phyloP scores from a whole-genome alignment of 2,113 vertebrate genomes.

The Eubucco bourcierii region DNA sequence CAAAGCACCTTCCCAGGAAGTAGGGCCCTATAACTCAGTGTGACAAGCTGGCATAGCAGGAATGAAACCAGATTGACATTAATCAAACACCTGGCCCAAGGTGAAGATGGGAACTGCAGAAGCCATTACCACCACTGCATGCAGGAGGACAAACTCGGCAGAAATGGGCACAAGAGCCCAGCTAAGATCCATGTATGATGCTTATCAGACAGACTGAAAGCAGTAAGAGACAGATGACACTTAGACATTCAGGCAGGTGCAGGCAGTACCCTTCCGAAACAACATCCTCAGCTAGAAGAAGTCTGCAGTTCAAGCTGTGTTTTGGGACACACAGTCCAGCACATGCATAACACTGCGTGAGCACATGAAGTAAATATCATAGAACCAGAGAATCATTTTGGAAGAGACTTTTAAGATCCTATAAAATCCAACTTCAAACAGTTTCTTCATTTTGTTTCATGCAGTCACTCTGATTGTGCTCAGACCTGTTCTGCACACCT shows the following conservation, averaged over 20 bases:
- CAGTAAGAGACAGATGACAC: not conserved
- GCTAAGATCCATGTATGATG: not conserved
- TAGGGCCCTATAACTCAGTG: not conserved
- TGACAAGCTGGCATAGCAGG: not conserved
- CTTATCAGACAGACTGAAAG: not conserved
- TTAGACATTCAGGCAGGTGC: not conserved
- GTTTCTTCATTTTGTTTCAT: not conserved
- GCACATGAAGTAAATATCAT: not conserved
- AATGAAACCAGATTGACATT: not conserved
- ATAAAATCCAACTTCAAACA: not conserved
- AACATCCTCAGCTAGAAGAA: not conserved
- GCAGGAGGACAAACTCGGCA: not conserved
- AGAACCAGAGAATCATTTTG: too few species aligned
- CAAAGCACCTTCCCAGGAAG: not conserved
- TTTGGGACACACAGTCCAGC: not conserved
- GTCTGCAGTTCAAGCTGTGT: not conserved
- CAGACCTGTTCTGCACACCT: not conserved
- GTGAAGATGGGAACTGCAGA: not conserved
- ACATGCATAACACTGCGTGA: not conserved
- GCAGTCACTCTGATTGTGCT: not conserved
- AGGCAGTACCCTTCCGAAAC: not conserved
- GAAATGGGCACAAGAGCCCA: not conserved
- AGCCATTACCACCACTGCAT: not conserved
- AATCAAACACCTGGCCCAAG: not conserved
- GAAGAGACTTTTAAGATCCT: too few species aligned